phyloP scores from a whole-genome alignment of 2,797 vertebrate species.

The Rhynchonycteris naso region DNA sequence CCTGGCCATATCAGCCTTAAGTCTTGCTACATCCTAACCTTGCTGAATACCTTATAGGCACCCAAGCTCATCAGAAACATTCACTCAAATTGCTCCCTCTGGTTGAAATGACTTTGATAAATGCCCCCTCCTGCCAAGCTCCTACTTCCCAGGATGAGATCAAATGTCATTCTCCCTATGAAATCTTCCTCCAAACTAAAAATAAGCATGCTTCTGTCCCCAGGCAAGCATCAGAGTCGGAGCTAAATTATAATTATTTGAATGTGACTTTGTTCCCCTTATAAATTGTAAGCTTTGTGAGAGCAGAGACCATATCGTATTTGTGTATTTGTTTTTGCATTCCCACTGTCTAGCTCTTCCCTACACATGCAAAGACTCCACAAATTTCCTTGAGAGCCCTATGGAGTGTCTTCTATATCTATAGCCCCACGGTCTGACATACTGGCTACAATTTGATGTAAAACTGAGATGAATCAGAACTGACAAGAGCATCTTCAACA shows the following conservation, averaged over 20 bases:
- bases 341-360: background rate
- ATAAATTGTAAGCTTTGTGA: background rate
- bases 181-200: background rate
- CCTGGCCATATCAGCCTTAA: too few species aligned
- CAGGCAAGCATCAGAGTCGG: background rate
- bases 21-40: background rate
- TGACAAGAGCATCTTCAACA: background rate
- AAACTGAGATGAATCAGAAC: slow-evolving; percentile 2
- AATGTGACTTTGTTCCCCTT: background rate
- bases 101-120: too few species aligned
- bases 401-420: background rate
- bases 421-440: background rate
- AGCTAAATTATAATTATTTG: background rate
- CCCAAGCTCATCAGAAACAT: background rate
- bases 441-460: background rate
- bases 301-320: background rate
- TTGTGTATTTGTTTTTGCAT: background rate
- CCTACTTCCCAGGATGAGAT: too few species aligned
- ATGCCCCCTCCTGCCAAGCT: too few species aligned
- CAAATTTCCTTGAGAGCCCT: background rate
- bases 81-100: too few species aligned
- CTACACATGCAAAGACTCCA: background rate
- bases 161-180: too few species aligned
- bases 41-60: background rate
- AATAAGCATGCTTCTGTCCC: background rate